Evolutionary conservation across 2,113 vertebrate genomes (phyloP).

Genomic region (Isurus oxyrinchus): DNA sequence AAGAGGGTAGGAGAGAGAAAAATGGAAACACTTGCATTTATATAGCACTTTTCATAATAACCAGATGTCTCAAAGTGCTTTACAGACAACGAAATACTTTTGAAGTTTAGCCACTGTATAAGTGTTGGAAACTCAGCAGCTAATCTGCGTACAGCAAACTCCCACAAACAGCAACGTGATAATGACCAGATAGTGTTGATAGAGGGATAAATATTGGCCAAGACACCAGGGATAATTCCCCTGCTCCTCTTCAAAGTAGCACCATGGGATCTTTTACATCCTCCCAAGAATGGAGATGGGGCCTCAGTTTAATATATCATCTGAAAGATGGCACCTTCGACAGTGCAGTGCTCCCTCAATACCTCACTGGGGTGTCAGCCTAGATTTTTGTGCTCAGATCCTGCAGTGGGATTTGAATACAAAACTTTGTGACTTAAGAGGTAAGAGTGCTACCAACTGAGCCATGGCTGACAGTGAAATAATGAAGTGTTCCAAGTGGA

Average conservation of each 20-base stretch:
- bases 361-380: not conserved
- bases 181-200: not conserved
- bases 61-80: not conserved
- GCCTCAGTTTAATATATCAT: not conserved
- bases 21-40: not conserved
- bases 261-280: not conserved
- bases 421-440: not conserved
- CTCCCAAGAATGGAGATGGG: not conserved
- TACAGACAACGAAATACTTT: not conserved
- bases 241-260: not conserved
- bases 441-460: not conserved
- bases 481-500: not conserved
- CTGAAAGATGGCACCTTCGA: too few species aligned
- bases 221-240: not conserved
- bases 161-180: not conserved
- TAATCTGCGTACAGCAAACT: not conserved
- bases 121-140: not conserved
- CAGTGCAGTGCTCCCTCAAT: not conserved
- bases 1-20: not conserved
- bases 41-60: not conserved
- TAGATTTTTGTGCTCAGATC: not conserved
- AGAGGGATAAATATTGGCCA: not conserved
- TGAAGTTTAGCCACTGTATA: not conserved
- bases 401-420: not conserved
- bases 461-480: not conserved